Percentiles rank a stretch among this genome's conserved stretches.
phyloP scores from a whole-genome alignment of 2,797 vertebrate species.

The Champsocephalus gunnari region DNA sequence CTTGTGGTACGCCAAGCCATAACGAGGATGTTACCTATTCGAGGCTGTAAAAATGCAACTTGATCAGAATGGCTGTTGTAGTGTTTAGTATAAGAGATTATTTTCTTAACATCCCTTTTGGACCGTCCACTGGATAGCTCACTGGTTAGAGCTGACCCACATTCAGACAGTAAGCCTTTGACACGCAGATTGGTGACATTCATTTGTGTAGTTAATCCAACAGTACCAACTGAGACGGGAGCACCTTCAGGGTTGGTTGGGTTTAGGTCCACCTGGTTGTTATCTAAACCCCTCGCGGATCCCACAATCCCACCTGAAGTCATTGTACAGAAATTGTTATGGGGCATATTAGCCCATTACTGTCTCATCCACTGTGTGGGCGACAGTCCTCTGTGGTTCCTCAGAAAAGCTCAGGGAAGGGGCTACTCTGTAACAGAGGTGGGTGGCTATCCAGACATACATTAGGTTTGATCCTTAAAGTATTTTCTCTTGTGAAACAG shows the following conservation, averaged over 20 bases:
- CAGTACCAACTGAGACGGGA: not conserved
- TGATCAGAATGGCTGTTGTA: too few relatives aligned
- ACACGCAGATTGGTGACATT: conserved; percentile 1
- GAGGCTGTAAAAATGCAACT: too few relatives aligned
- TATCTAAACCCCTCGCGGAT: not conserved
- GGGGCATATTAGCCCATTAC: too few relatives aligned
- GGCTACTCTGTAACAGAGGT: not conserved
- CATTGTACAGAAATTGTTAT: not conserved
- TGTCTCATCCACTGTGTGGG: not conserved
- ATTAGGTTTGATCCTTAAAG: not conserved
- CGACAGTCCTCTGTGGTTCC: not conserved
- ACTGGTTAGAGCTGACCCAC: too few relatives aligned
- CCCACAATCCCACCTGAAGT: not conserved
- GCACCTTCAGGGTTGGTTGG: not conserved
- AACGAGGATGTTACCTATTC: too few relatives aligned
- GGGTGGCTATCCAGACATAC: not conserved
- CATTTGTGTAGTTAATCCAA: conserved; percentile 6
- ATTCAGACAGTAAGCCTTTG: conserved; percentile 20
- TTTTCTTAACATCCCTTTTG: too few relatives aligned
- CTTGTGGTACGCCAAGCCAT: too few relatives aligned
- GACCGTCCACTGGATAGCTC: too few relatives aligned
- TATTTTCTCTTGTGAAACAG: too few relatives aligned
- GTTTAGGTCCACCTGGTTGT: not conserved
- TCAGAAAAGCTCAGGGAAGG: not conserved
- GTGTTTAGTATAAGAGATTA: too few relatives aligned